These are phyloP conservation scores for Hemithea aestivaria DNA, from an alignment of 2,888 invertebrate species.

Conservation along the genomic window DNA sequence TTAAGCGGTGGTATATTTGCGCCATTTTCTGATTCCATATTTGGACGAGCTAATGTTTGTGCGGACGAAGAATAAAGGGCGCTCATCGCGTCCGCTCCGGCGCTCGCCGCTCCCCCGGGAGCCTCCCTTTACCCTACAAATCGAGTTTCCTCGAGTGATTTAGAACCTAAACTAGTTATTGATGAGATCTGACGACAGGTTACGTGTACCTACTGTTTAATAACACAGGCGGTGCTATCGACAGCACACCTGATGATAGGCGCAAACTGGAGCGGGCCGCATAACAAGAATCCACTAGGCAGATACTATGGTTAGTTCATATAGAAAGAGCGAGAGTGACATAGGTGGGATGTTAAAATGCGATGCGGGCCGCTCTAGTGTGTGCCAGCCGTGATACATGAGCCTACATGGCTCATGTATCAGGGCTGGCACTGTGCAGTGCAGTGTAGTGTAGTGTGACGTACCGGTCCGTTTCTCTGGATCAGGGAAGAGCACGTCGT, in stretches of 20 bases:
- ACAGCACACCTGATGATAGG: too few species aligned
- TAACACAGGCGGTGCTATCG: background rate
- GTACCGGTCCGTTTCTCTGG: slow-evolving; percentile 88
- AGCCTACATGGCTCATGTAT: too few species aligned
- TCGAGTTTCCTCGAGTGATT: slow-evolving; percentile 66
- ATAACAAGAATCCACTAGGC: too few species aligned
- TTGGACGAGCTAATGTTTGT: slow-evolving; percentile 48
- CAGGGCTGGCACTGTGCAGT: too few species aligned
- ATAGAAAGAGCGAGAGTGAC: too few species aligned
- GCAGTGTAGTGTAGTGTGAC: too few species aligned
- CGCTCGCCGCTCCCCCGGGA: slow-evolving; percentile 40
- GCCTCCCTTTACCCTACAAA: slow-evolving; percentile 52
- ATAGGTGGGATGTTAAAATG: too few species aligned
- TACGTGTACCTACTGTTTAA: slow-evolving; percentile 2
- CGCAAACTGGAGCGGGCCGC: too few species aligned
- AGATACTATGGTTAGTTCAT: too few species aligned
- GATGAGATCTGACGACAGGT: slow-evolving; percentile 26
- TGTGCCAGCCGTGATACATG: too few species aligned
- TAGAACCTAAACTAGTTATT: slow-evolving; percentile 58
- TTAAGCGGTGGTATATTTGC: slow-evolving; percentile 15
- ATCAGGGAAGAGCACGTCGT: slow-evolving; percentile 88
- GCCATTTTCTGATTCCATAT: slow-evolving; percentile 47
- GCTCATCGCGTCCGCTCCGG: slow-evolving; percentile 28
- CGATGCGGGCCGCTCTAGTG: too few species aligned
- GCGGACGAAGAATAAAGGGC: slow-evolving; percentile 47